phyloP scores from a whole-genome alignment of 1,140 invertebrate species.

The Ectropis grisescens region DNA sequence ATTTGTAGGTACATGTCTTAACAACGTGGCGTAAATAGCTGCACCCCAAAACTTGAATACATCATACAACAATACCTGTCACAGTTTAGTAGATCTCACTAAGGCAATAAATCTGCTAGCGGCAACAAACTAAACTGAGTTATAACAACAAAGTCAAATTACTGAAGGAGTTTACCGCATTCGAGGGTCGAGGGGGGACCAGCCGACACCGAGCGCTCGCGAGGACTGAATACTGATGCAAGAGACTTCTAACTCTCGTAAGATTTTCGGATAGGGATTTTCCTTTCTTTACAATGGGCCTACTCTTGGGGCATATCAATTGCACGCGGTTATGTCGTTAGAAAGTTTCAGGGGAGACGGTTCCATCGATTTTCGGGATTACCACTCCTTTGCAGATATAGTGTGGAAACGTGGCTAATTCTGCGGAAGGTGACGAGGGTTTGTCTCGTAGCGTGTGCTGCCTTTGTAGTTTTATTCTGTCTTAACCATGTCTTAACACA shows the following conservation, averaged over 20 bases:
- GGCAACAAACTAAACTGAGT: constrained; percentile 65
- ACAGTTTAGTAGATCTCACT: constrained; percentile 42
- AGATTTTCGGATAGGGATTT: constrained; percentile 68
- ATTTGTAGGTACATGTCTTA: too few relatives aligned
- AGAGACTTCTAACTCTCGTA: constrained; percentile 54
- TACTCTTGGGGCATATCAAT: constrained; percentile 69
- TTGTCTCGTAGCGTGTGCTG: too few relatives aligned
- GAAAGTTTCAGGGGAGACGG: constrained; percentile 55
- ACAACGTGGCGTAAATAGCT: too few relatives aligned
- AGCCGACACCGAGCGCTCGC: constrained; percentile 48
- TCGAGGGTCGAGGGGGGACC: constrained; percentile 23
- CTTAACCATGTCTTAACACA: too few relatives aligned
- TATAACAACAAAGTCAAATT: constrained; percentile 70
- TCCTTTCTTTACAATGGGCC: constrained; percentile 70
- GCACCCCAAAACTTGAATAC: constrained; percentile 5
- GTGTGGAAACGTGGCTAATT: constrained; percentile 7
- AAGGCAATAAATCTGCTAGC: constrained; percentile 63
- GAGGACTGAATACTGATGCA: constrained; percentile 57
- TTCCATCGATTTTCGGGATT: constrained; percentile 57
- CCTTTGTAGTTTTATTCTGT: too few relatives aligned
- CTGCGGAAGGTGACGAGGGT: too few relatives aligned
- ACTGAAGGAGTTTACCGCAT: constrained; percentile 63
- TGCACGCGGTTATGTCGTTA: constrained; percentile 70
- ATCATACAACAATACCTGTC: constrained; percentile 13
- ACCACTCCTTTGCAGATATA: constrained; percentile 19